Evolutionary conservation across 1,140 invertebrate species (phyloP), one percentile per base, ranked within the genome.

Genomic region (Atta colombica): DNA sequence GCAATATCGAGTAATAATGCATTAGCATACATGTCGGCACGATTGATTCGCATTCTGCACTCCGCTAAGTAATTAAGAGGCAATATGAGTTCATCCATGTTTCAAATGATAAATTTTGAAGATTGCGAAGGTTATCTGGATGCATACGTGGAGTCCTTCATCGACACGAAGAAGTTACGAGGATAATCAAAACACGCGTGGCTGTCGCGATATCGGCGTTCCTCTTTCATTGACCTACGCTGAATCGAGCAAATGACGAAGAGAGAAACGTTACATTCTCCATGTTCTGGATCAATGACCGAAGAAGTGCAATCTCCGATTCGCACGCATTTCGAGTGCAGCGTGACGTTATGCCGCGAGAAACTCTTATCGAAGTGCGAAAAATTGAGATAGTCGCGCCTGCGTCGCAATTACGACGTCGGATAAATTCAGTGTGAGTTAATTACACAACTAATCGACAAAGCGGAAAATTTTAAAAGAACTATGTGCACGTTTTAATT

Each of bases 81-180:
- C 18, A 58, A 74, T 16, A 39, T 31, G 55, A 72, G 21, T 45
- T 25, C 18, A 58, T 74, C 18, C 55, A 35, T 80, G 3, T 80
- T 61, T 6, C 49, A 28, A 69, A 21, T 18, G 61, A 82, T 61
- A 39, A 45, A 49, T 82, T 28, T 25, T 18, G 55, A 60, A 66
- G 68, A 74, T 61, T 58, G 55, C 16, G 74, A 86, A 88, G 87
- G 49, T 85, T 88, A 89, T 78, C 80, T 88, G 35, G 51, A 85
- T 39, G 39, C 49, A 45, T 65, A 65, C 78, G 86, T 74, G 71
- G 45, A 82, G 55, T 82, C 68, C 55, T 82, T 82, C 49, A 53
- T 39, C 21, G 55, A 18, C 7, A n/a, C 60, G 18, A 65, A 49
- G 68, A 58, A 71, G 51, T 31, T 66, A 58, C 12, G 51, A 72